phyloP scores from a whole-genome alignment of 23 tunicate species.

The Pegea sp. region DNA sequence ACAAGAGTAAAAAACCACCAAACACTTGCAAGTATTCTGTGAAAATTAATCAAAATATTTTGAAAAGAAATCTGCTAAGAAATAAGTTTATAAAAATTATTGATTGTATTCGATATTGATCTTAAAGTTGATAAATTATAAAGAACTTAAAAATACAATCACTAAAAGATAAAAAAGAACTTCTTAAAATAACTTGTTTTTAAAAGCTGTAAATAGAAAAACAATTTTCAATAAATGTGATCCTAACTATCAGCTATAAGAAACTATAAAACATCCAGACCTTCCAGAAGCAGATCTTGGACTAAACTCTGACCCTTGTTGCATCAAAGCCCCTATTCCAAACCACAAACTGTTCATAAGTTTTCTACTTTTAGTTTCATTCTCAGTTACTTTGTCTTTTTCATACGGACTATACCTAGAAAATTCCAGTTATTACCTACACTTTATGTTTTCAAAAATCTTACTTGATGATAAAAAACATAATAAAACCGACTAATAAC shows the following conservation, averaged over 20 bases:
- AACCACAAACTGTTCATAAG: slow-evolving; percentile 34
- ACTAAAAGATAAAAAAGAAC: no score
- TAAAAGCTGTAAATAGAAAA: no score
- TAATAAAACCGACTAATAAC: slow-evolving; percentile 12
- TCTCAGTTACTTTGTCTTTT: not conserved
- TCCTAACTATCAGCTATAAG: no score
- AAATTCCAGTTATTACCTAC: not conserved
- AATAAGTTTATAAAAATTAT: no score
- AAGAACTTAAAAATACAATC: no score
- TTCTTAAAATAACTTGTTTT: no score
- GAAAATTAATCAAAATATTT: no score
- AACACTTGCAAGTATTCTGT: slow-evolving; percentile 34
- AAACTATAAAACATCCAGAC: no score
- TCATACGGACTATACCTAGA: slow-evolving; percentile 30
- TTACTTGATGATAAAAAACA: slow-evolving; percentile 43
- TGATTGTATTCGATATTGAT: no score
- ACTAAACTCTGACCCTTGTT: slow-evolving; percentile 41
- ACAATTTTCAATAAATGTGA: no score
- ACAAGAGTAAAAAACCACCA: slow-evolving; percentile 84
- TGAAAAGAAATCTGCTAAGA: no score
- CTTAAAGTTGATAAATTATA: no score
- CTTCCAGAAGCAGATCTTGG: slow-evolving; percentile 35
- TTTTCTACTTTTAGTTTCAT: slow-evolving; percentile 9
- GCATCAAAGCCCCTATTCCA: slow-evolving; percentile 51
- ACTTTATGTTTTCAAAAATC: not conserved